Base-by-base conservation (phyloP, 2,888 invertebrate genomes). In the Notodonta dromedarius region DNA sequence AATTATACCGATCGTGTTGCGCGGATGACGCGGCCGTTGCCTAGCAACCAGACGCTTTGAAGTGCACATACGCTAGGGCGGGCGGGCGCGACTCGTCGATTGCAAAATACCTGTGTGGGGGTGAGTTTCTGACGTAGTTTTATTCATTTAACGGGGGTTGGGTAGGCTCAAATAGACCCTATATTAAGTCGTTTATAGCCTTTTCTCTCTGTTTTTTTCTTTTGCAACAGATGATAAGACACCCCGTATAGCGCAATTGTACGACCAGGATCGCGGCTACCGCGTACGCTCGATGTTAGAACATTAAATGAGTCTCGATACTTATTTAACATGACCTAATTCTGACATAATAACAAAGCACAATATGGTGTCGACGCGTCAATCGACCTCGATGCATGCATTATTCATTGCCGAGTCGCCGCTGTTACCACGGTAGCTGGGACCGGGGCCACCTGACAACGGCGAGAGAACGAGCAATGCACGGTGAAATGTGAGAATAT, bases 401-500 rank as follows among this genome's bases (percentile, higher is more conserved):
- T 89, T 80, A 89, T 89, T 86, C 87, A 89, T 86, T 81, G 85
- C 82, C 78, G 82, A 75, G 76, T 79, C 77, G 78, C 68, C 73
- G 73, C 76, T 66, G 75, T 71, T 74, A 75, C 74, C 70, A 74
- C 62, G 74, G 69, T 74, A 76, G 70, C 73, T 80, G 83, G 66
- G 80, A 75, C 77, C 76, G 65, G 63, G 65, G 70, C 71, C 86
- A 85, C 80, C 83, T 85, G 83, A 75, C 79, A 73, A 66, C 65
- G 69, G 67, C 66, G 67, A 56, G 63, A 65, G 56, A 66, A 39
- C 70, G 67, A 70, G 77, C 76, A 74, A 71, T 80, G 79, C 77
- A 77, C 69, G 63, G 61, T 74, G 71, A 71, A 54, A 54, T 8
- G 35, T 9, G 54, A 39, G 54, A n/a, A 32, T n/a, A 13, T 39